phyloP scores from a whole-genome alignment of 2,888 invertebrate genomes.

The Autographa pulchrina region DNA sequence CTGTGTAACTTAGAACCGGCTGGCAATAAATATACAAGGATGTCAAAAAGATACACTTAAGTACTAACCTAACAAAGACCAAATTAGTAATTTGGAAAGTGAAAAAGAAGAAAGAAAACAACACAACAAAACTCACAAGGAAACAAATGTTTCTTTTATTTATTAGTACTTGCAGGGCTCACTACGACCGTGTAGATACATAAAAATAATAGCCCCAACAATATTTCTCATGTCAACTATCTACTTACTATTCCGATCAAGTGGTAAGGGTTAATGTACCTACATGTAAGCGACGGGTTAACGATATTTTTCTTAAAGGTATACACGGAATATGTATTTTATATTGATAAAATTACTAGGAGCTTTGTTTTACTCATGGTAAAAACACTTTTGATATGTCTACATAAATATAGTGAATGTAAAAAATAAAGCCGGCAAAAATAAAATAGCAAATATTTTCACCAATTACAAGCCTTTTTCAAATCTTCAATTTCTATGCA shows the following conservation, averaged over 20 bases:
- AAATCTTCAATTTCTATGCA: constrained; percentile 31
- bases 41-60: too few species aligned
- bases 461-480: constrained; percentile 23
- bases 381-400: background rate
- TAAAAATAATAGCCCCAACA: constrained; percentile 3
- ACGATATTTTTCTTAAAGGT: constrained; percentile 8
- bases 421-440: background rate
- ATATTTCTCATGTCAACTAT: constrained; percentile 10
- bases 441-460: background rate
- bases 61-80: too few species aligned
- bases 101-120: background rate
- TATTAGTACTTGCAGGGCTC: background rate
- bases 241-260: constrained; percentile 8
- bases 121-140: background rate
- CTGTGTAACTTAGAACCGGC: too few species aligned
- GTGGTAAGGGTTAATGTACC: constrained; percentile 10
- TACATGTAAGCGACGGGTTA: constrained; percentile 3
- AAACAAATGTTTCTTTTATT: background rate
- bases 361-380: background rate
- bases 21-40: too few species aligned
- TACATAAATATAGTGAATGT: background rate
- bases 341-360: too few species aligned
- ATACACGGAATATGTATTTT: background rate
- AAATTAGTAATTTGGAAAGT: background rate
- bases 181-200: background rate